A percentile compares a stretch with the other conserved stretches of the same genome.
These are phyloP conservation scores for Amphimedon queenslandica DNA, from an alignment of 37 sponge, comb jelly and placozoan genomes.

Conservation along the genomic window DNA sequence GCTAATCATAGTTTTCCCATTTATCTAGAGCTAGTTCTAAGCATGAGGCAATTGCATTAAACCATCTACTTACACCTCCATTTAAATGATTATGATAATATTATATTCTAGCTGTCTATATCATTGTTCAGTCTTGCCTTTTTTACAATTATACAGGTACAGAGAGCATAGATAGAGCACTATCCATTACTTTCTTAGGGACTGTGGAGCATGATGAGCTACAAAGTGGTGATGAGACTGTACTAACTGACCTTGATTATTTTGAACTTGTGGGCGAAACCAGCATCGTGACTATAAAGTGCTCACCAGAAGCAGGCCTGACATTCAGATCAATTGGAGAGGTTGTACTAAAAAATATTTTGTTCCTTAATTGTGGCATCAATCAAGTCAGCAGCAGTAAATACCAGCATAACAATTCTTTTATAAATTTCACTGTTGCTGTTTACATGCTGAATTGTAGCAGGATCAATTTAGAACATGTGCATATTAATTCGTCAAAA, in stretches of 20 bases:
- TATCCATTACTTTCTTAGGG: too few species aligned
- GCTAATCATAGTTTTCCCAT: too few species aligned
- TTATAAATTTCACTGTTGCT: neutral
- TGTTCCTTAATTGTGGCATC: conserved; percentile 26
- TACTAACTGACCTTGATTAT: neutral
- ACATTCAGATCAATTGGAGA: neutral
- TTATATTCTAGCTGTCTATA: too few species aligned
- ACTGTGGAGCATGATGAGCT: too few species aligned
- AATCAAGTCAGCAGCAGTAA: neutral
- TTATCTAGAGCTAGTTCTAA: too few species aligned
- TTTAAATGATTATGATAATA: too few species aligned
- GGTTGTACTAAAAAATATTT: neutral
- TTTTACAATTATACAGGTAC: too few species aligned
- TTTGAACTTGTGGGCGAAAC: neutral
- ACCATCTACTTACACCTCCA: too few species aligned
- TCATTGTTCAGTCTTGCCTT: too few species aligned
- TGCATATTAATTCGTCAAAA: neutral
- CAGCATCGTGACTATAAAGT: neutral
- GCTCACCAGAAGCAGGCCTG: neutral
- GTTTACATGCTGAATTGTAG: neutral
- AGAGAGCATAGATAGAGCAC: too few species aligned
- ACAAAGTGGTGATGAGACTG: neutral
- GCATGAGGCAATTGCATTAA: too few species aligned
- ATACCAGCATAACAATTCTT: too few species aligned
- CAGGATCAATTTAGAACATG: neutral